Evolutionary conservation across 2,113 vertebrate species (phyloP).

Genomic region (Leptobrachium ailaonicum): DNA sequence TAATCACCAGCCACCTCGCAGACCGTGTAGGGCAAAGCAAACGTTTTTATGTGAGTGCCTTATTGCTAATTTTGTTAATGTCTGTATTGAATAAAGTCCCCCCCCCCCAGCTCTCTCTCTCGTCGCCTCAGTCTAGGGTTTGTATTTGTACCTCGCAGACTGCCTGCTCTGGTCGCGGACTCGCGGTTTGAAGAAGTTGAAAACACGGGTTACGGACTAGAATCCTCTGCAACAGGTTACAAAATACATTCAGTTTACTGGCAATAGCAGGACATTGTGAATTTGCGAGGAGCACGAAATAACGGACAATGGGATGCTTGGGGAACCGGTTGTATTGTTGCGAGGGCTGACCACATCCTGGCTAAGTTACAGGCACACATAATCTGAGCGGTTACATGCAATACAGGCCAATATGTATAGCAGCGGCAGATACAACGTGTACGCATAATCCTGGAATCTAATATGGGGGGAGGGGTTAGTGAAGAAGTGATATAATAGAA

Average conservation of each 20-base stretch:
- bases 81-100: no score
- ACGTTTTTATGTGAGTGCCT: no score
- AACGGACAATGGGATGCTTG: constrained; percentile 39
- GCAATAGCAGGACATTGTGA: constrained; percentile 35
- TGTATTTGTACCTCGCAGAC: no score
- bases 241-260: constrained; percentile 46
- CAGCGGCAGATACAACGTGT: not conserved
- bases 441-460: no score
- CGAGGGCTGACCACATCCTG: constrained; percentile 54
- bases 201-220: not conserved
- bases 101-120: no score
- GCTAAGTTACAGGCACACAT: not conserved
- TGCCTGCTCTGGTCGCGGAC: no score
- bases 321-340: constrained; percentile 47
- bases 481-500: no score
- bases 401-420: not conserved
- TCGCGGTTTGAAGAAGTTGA: not conserved
- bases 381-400: constrained; percentile 2
- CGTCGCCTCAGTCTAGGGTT: no score
- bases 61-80: no score
- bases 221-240: constrained; percentile 28
- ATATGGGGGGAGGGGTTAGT: no score
- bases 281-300: constrained; percentile 17
- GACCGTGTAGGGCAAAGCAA: no score
- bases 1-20: no score